Evolutionary conservation across 1,140 invertebrate genomes (phyloP).

Genomic region (Papilio helenus): DNA sequence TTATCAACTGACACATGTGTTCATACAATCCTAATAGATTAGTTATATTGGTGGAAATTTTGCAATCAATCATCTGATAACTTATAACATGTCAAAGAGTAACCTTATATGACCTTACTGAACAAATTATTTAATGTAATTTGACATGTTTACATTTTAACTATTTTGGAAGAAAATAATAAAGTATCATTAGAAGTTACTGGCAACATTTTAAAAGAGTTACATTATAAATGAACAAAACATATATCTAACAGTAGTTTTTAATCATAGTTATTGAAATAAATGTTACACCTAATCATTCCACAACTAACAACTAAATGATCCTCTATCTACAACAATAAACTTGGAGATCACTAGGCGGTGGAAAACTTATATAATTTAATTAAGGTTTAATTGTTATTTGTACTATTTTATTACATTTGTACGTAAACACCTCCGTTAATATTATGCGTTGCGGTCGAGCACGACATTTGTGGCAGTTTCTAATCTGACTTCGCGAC

Average conservation of each 20-base stretch:
- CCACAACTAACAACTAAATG: too few species aligned
- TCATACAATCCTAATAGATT: not conserved
- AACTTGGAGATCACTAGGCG: not conserved
- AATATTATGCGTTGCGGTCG: not conserved
- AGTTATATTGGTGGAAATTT: conserved; percentile 1
- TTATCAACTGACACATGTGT: not conserved
- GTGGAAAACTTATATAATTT: not conserved
- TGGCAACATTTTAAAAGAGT: too few species aligned
- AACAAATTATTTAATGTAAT: conserved; percentile 11
- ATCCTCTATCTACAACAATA: not conserved
- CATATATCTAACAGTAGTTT: not conserved
- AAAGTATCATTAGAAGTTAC: too few species aligned
- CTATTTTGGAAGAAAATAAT: too few species aligned
- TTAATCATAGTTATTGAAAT: not conserved
- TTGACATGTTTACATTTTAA: too few species aligned
- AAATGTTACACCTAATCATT: not conserved
- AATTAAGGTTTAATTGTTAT: not conserved
- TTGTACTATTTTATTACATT: not conserved
- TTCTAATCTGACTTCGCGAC: conserved; percentile 24
- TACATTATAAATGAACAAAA: too few species aligned
- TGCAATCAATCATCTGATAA: not conserved
- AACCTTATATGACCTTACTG: not conserved
- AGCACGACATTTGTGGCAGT: conserved; percentile 16
- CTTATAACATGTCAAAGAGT: not conserved
- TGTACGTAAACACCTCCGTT: not conserved